These are phyloP conservation scores for Drosophila pachea DNA, from an alignment of 1,140 invertebrate genomes.

Conservation along the genomic window DNA sequence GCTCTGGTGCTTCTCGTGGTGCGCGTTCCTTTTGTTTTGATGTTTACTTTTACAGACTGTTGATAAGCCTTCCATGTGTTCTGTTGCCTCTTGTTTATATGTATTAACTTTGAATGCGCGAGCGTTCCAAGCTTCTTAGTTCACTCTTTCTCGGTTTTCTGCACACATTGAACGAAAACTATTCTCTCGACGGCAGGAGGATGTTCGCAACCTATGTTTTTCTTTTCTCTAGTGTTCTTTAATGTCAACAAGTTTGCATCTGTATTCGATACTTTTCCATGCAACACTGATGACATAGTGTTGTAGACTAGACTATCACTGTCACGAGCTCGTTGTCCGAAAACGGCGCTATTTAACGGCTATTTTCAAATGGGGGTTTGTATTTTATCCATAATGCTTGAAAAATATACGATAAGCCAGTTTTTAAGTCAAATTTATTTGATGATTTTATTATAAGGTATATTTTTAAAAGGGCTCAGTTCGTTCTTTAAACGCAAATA, in stretches of 20 bases:
- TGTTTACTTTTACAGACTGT: constrained; percentile 41
- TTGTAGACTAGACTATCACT: background rate
- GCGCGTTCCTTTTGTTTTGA: constrained; percentile 17
- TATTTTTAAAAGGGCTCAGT: too few relatives aligned
- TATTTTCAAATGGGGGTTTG: background rate
- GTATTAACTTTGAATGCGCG: background rate
- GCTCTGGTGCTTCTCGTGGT: background rate
- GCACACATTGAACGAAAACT: constrained; percentile 13
- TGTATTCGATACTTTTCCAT: constrained; percentile 11
- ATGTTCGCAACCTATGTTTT: constrained; percentile 19
- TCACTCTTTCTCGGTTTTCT: constrained; percentile 10
- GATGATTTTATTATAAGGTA: background rate
- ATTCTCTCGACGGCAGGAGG: background rate
- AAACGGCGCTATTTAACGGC: background rate
- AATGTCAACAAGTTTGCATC: background rate
- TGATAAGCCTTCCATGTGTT: constrained; percentile 10
- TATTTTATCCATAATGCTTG: too few relatives aligned
- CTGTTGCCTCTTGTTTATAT: background rate
- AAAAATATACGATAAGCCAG: too few relatives aligned
- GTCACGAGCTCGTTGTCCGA: background rate
- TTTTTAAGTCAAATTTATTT: background rate
- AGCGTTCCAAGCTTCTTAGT: background rate
- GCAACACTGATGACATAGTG: background rate
- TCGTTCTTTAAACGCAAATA: too few relatives aligned
- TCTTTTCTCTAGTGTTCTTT: constrained; percentile 13